Conservation (phyloP, 2,888 invertebrate genomes). For the Diaprepes abbreviatus region DNA sequence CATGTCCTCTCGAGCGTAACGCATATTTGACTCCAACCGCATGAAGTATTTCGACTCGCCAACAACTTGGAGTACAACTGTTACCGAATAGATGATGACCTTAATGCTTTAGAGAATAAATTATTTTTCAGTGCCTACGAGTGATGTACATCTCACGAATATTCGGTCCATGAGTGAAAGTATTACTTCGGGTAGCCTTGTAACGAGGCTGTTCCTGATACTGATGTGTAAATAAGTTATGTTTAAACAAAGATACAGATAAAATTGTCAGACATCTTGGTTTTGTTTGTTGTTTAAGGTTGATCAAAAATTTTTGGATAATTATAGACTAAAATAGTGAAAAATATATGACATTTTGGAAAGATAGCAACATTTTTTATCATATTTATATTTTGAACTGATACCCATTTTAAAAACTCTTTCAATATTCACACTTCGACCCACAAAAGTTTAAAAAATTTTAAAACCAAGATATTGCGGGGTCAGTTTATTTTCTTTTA, state of each 20-base stretch:
- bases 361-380: neutral
- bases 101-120: slow-evolving; percentile 66
- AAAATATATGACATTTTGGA: neutral
- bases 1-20: slow-evolving; percentile 86
- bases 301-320: neutral
- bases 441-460: no score
- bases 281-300: neutral
- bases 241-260: neutral
- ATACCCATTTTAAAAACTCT: no score
- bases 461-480: no score
- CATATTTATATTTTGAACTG: neutral
- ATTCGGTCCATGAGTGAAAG: slow-evolving; percentile 83
- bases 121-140: slow-evolving; percentile 67
- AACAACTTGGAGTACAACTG: slow-evolving; percentile 84
- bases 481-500: no score
- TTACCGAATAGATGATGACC: slow-evolving; percentile 70
- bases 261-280: neutral
- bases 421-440: no score
- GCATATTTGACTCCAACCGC: slow-evolving; percentile 83
- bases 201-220: slow-evolving; percentile 76
- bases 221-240: slow-evolving; percentile 71
- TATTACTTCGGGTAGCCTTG: slow-evolving; percentile 81
- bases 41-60: slow-evolving; percentile 82
- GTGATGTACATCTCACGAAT: slow-evolving; percentile 78
- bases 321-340: neutral